Evolutionary conservation across 2,797 vertebrate species (phyloP).

Genomic region (Micropoecilia bifurca): DNA sequence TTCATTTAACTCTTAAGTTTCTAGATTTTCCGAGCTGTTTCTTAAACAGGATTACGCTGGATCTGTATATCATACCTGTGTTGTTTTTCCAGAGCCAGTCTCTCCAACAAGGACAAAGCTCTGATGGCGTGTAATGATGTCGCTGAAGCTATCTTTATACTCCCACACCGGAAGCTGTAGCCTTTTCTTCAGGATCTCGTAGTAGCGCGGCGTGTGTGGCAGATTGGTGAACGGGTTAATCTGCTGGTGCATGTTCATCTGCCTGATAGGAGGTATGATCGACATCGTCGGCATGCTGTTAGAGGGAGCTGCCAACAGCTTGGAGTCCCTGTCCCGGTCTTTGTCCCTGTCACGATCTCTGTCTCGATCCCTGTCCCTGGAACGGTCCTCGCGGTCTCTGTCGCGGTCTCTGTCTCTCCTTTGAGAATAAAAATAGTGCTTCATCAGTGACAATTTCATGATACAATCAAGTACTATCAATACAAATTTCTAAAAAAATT

Average conservation of each 20-base stretch:
- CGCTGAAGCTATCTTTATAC: constrained; percentile 95
- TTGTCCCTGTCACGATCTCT: constrained; percentile 91
- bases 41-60: not conserved
- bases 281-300: constrained; percentile 56
- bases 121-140: constrained; percentile 94
- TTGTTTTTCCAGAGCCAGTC: constrained; percentile 98
- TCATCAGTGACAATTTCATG: not conserved
- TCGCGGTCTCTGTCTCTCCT: constrained; percentile 86
- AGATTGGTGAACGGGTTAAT: constrained; percentile 98
- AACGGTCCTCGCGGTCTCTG: constrained; percentile 91
- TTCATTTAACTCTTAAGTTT: not conserved
- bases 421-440: constrained; percentile 22
- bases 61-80: constrained; percentile 85
- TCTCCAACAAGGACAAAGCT: constrained; percentile 97
- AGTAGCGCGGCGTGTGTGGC: constrained; percentile 95
- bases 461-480: not conserved
- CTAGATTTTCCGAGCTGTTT: not conserved
- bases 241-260: constrained; percentile 90
- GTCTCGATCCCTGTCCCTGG: constrained; percentile 84
- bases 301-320: constrained; percentile 63
- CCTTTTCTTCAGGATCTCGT: constrained; percentile 97
- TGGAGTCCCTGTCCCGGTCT: constrained; percentile 88
- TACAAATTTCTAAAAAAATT: not conserved
- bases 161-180: constrained; percentile 98
- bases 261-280: constrained; percentile 83